Evolutionary conservation across 2,113 vertebrate species (phyloP), one percentile per base, ranked within the genome.

Genomic region (Stigmatopora argus): DNA sequence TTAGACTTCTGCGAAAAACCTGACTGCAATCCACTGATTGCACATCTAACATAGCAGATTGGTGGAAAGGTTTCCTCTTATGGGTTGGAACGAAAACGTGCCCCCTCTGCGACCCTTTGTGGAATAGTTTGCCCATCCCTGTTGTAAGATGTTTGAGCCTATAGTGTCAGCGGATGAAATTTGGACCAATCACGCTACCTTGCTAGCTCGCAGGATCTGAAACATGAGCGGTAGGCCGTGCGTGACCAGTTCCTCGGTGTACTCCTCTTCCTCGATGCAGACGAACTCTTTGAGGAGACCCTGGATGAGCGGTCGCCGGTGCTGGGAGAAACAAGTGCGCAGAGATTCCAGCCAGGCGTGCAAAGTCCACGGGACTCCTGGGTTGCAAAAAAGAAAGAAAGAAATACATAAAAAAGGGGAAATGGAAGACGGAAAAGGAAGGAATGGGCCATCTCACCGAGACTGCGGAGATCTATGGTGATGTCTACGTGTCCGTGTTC

Each of bases 401-500:
- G 9, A 41, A 41, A 41, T 10, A 41, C 17, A 31, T 31, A 31
- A 2, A 44, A 44, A 17, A 11, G 64, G 14, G 62, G 10, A 21
- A 19, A 70, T 0, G 47, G 18, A 41, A 51, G 10, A 46, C 3
- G 7, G 18, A 46, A 62, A 46, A 58, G 21, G 26, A 38, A 34
- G 57, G 2, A n/a, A 1, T 38, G 44, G 5, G 1, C 49, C 31
- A 21, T 79, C 94, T 89, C 61, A 99, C 96, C 96, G 51, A 97
- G 92, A 85, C 94, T 97, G 55, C 95, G 91, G 82, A 96, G 94
- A 60, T 99, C 96, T 63, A 98, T 95, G 81, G 94, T 99, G 75
- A 98, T 95, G 78, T 98, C 96, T 70, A 99, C 94, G 1, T 96
- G 95, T 47, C 96, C 93, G 0, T 99, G 96, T 76, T 99, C 96